A percentile compares a stretch with the other conserved stretches of the same genome.
These are phyloP conservation scores for Alethe diademata DNA, from an alignment of 2,113 vertebrate species.

Conservation along the genomic window DNA sequence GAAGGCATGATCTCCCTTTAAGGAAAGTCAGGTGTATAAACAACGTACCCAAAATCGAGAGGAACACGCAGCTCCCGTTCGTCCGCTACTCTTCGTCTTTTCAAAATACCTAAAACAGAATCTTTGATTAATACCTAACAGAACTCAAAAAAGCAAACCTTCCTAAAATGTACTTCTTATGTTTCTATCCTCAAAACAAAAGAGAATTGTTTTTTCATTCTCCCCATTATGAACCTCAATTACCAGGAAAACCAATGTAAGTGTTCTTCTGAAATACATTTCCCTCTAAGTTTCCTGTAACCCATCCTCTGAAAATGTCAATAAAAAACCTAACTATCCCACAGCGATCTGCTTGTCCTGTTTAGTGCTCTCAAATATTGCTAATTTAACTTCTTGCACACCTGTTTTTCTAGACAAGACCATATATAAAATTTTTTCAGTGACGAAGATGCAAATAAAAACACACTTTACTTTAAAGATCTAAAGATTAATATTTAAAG, in stretches of 20 bases:
- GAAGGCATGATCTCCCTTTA: neutral
- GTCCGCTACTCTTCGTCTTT: constrained; percentile 86
- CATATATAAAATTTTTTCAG: neutral
- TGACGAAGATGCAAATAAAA: neutral
- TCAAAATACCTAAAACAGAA: constrained; percentile 78
- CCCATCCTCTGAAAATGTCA: neutral
- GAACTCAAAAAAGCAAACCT: neutral
- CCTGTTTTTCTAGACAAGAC: neutral
- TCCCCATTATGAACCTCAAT: neutral
- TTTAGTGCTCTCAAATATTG: neutral
- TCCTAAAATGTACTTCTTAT: neutral
- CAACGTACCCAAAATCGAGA: constrained; percentile 87
- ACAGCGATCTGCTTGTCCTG: neutral
- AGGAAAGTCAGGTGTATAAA: neutral
- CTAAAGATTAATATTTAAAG: too few relatives aligned
- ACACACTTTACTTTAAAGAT: neutral
- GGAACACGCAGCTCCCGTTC: constrained; percentile 85
- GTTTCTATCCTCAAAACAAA: neutral
- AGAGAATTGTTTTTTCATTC: neutral
- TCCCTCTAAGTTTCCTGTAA: neutral
- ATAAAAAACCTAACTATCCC: neutral
- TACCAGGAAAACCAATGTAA: neutral
- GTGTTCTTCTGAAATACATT: neutral
- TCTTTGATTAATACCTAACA: constrained; percentile 30
- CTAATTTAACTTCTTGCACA: neutral